Percentiles rank a stretch among this genome's conserved stretches.
These are phyloP conservation scores for Charadrius vociferus DNA, from an alignment of 2,113 vertebrate species.

Conservation along the genomic window DNA sequence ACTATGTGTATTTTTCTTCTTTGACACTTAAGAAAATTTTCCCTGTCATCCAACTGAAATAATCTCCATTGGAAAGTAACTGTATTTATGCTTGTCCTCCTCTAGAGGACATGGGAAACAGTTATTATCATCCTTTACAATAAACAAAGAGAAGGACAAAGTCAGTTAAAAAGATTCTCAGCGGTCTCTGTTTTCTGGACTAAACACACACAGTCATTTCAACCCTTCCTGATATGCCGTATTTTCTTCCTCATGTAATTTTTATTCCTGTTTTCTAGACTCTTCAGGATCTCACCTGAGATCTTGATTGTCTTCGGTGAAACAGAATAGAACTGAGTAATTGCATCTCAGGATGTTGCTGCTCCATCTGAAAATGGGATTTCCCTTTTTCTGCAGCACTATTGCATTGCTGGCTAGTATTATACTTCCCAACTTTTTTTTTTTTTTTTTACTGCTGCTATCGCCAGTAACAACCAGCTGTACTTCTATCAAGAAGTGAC, in stretches of 20 bases:
- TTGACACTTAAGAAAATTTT: background rate
- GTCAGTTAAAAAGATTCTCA: background rate
- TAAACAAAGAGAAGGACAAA: background rate
- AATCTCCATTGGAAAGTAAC: background rate
- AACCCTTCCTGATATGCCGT: background rate
- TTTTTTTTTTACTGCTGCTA: background rate
- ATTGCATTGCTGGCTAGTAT: background rate
- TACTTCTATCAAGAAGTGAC: background rate
- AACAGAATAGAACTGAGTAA: background rate
- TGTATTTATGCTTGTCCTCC: background rate
- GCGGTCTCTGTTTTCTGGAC: background rate
- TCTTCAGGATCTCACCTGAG: background rate
- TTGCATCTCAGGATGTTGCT: background rate
- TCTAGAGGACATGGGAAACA: background rate
- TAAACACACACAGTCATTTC: background rate
- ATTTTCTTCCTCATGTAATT: background rate
- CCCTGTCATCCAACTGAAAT: background rate
- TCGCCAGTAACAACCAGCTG: background rate
- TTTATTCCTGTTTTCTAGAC: background rate
- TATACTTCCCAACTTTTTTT: background rate
- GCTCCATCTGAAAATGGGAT: background rate
- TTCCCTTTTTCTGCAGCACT: background rate
- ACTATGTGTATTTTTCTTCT: background rate
- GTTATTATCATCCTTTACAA: background rate
- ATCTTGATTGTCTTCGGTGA: background rate